These are phyloP conservation scores for Anolis sagrei DNA, from an alignment of 2,113 vertebrate genomes.

Conservation along the genomic window DNA sequence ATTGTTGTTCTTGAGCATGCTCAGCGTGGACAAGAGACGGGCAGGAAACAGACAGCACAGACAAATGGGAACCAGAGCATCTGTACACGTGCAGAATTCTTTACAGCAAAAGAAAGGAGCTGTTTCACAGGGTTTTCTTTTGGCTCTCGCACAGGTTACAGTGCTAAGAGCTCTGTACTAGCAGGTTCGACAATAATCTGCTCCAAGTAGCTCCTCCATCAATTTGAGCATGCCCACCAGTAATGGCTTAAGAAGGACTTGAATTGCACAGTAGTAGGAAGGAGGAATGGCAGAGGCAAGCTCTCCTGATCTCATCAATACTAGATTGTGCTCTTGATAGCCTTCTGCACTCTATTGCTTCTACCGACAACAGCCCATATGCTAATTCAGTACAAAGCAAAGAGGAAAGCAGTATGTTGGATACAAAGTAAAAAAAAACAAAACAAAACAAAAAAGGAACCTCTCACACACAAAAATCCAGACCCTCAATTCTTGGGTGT, in stretches of 20 bases:
- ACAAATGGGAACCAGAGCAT: slow-evolving; percentile 55
- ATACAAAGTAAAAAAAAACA: slow-evolving; percentile 71
- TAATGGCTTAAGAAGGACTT: slow-evolving; percentile 84
- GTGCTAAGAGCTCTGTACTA: slow-evolving; percentile 37
- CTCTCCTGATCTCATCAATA: slow-evolving; percentile 80
- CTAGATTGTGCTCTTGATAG: slow-evolving; percentile 92
- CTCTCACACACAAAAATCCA: slow-evolving; percentile 60
- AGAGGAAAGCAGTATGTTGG: slow-evolving; percentile 75
- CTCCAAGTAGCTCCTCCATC: slow-evolving; percentile 28
- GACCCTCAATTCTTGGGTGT: slow-evolving; percentile 29
- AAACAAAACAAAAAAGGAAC: slow-evolving; percentile 71
- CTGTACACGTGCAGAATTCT: slow-evolving; percentile 38
- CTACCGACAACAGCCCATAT: slow-evolving; percentile 78
- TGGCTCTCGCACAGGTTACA: background rate
- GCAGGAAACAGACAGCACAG: slow-evolving; percentile 50
- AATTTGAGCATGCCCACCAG: slow-evolving; percentile 67
- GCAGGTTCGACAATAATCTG: slow-evolving; percentile 40
- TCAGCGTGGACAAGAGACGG: slow-evolving; percentile 41
- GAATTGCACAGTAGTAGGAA: slow-evolving; percentile 83
- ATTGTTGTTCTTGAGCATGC: slow-evolving; percentile 58
- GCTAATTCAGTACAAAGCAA: slow-evolving; percentile 81
- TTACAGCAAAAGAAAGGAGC: slow-evolving; percentile 34
- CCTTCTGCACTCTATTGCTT: slow-evolving; percentile 98
- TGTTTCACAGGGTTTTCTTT: slow-evolving; percentile 24
- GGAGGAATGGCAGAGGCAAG: slow-evolving; percentile 77